These are phyloP conservation scores for Pseudocheirus occidentalis DNA, from an alignment of 2,797 vertebrate genomes.

Conservation along the genomic window DNA sequence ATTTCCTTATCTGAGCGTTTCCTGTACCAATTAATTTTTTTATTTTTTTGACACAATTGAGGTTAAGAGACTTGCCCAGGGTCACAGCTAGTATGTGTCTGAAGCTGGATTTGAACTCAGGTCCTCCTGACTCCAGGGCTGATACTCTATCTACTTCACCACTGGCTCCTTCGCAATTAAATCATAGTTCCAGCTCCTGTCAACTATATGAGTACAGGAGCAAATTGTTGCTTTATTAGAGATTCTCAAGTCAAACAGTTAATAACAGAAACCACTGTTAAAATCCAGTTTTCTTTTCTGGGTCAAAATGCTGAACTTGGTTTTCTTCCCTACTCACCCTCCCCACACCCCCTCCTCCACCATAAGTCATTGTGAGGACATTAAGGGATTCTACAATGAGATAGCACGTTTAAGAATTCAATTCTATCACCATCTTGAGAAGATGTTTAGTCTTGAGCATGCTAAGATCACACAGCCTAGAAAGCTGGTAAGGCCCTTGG, in stretches of 20 bases:
- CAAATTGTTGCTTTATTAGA: background rate
- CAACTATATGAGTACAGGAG: slow-evolving; percentile 16
- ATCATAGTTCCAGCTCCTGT: background rate
- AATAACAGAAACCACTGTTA: background rate
- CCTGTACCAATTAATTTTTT: background rate
- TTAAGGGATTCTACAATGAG: background rate
- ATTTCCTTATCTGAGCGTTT: background rate
- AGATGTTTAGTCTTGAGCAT: background rate
- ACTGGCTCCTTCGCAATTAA: too few relatives aligned
- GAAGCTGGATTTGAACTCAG: too few relatives aligned
- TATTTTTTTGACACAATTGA: too few relatives aligned
- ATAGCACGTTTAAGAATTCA: too few relatives aligned
- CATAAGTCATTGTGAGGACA: background rate
- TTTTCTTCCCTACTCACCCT: background rate
- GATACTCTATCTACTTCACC: too few relatives aligned
- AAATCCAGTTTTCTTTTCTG: background rate
- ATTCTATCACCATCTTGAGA: too few relatives aligned
- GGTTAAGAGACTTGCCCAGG: too few relatives aligned
- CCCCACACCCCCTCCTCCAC: too few relatives aligned
- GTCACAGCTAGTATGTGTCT: too few relatives aligned
- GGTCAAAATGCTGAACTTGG: background rate
- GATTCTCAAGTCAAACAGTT: background rate
- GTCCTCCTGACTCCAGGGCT: too few relatives aligned
- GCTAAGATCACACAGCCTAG: background rate
- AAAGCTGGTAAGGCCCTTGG: background rate